Conservation (phyloP, 2,797 vertebrate species). For the Huso huso region DNA sequence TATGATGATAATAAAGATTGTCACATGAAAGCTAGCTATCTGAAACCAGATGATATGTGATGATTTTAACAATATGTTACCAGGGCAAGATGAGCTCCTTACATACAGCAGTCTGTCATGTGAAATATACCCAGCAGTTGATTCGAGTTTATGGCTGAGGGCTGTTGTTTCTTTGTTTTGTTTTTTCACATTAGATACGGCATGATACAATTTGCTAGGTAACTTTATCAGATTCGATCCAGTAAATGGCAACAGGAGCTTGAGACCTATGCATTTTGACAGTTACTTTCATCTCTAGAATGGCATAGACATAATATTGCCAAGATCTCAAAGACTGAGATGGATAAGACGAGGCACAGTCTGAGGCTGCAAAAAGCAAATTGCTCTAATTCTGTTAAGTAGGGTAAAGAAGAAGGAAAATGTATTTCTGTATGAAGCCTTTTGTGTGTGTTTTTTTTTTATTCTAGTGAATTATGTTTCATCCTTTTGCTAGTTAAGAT, state of each 20-base stretch:
- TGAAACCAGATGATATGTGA: slow-evolving; percentile 6
- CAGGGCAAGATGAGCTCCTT: not conserved
- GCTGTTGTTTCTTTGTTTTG: not conserved
- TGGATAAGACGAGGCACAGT: not conserved
- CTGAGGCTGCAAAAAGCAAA: not conserved
- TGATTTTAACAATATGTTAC: slow-evolving; percentile 4
- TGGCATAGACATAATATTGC: not conserved
- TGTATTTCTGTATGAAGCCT: too few species aligned
- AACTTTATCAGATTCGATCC: not conserved
- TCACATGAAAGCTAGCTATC: not conserved
- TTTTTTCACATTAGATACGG: not conserved
- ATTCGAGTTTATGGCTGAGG: not conserved
- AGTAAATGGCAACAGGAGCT: not conserved
- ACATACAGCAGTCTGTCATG: slow-evolving; percentile 1
- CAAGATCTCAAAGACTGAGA: not conserved
- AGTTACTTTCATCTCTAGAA: not conserved
- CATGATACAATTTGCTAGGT: not conserved
- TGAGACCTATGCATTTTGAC: not conserved
- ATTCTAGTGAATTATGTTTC: too few species aligned
- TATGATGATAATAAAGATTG: too few species aligned
- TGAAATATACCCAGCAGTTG: slow-evolving; percentile 1
- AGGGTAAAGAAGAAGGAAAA: too few species aligned
- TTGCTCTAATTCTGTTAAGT: not conserved
- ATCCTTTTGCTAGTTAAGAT: too few species aligned
- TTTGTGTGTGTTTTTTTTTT: too few species aligned